Conservation (phyloP, 2,113 vertebrate genomes). For the Phoenicopterus ruber region DNA sequence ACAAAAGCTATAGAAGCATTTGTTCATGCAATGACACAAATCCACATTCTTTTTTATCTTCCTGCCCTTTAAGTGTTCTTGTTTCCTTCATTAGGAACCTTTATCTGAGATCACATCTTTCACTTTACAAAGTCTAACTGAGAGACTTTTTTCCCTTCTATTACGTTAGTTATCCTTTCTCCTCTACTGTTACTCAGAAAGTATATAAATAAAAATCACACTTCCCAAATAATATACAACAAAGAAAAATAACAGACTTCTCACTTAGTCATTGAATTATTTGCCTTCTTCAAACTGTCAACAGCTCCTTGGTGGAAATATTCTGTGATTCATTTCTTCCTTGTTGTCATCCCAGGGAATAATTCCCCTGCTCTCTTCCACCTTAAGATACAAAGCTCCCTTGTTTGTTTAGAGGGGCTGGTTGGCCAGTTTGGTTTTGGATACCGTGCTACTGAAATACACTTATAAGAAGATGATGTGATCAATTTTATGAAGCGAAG, state of each 20-base stretch:
- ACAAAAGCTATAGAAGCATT: background rate
- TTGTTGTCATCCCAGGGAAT: background rate
- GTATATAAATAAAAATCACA: slow-evolving; percentile 29
- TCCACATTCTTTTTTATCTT: background rate
- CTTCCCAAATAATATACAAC: background rate
- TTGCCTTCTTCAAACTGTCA: slow-evolving; percentile 26
- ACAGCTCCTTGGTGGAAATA: background rate
- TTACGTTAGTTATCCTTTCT: background rate
- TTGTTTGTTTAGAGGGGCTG: background rate
- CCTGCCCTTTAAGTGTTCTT: background rate
- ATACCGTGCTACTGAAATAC: background rate
- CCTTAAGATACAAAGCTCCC: background rate
- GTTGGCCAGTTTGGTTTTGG: background rate
- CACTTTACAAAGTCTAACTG: background rate
- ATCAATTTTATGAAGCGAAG: background rate
- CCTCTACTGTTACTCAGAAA: background rate
- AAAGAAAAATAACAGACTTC: slow-evolving; percentile 33
- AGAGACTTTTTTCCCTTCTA: background rate
- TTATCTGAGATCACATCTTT: background rate
- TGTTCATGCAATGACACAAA: background rate
- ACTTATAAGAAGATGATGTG: background rate
- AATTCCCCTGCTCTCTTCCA: background rate
- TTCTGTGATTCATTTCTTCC: background rate
- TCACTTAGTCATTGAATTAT: slow-evolving; percentile 9
- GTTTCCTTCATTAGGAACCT: background rate